Percentiles rank a stretch among this genome's conserved stretches.
phyloP scores from a whole-genome alignment of 2,113 vertebrate species.

The Centrocercus urophasianus region DNA sequence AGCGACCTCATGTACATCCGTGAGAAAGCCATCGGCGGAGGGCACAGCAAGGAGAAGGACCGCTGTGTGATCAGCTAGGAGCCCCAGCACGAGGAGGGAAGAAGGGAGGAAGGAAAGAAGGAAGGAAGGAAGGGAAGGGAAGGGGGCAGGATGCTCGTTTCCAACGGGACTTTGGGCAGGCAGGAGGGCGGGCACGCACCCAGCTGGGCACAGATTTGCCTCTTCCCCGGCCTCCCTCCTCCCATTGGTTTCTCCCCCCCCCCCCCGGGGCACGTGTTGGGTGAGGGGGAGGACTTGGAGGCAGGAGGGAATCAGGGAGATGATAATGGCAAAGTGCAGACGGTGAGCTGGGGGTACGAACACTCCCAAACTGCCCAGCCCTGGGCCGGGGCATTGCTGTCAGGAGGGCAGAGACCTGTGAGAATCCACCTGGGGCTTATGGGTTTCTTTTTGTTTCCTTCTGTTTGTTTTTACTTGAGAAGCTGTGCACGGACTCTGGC shows the following conservation, averaged over 20 bases:
- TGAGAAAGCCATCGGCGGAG: slow-evolving; percentile 88
- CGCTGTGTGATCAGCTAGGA: slow-evolving; percentile 92
- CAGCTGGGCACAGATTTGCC: not conserved
- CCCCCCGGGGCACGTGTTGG: not conserved
- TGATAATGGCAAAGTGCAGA: not conserved
- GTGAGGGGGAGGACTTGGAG: slow-evolving; percentile 14
- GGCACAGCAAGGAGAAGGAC: slow-evolving; percentile 91
- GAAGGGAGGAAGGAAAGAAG: not conserved
- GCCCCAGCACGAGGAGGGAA: not conserved
- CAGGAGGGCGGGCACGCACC: not conserved
- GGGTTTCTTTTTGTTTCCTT: not conserved
- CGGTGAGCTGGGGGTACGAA: not conserved
- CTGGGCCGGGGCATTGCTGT: not conserved
- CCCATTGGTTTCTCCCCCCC: not conserved
- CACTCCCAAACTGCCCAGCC: not conserved
- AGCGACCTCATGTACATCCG: slow-evolving; percentile 98
- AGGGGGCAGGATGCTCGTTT: slow-evolving; percentile 1
- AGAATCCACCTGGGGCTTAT: not conserved
- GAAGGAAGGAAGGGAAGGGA: not conserved
- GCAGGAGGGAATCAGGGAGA: not conserved
- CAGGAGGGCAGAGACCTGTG: not conserved
- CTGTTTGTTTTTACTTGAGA: not conserved
- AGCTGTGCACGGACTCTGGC: slow-evolving; percentile 8
- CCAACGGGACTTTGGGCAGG: not conserved
- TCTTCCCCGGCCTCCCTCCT: slow-evolving; percentile 11